Evolutionary conservation across 1,140 invertebrate species (phyloP), one percentile per base, ranked within the genome.

Genomic region (Battus philenor): DNA sequence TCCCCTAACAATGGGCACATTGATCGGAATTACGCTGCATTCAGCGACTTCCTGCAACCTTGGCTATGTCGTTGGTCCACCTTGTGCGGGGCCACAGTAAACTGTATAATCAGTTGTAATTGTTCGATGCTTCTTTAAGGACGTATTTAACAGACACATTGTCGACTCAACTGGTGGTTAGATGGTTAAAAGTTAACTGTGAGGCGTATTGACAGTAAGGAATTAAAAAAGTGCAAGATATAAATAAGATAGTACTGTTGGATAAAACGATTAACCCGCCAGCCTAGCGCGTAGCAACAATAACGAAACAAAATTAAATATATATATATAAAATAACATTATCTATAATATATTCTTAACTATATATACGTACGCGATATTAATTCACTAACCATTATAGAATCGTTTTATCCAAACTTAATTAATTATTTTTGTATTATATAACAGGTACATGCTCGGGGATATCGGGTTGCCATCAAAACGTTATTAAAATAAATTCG

Each of bases 101-200:
- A n/a, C n/a, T n/a, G n/a, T n/a, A n/a, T n/a, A n/a, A n/a, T n/a
- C n/a, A n/a, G n/a, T n/a, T n/a, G n/a, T n/a, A n/a, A n/a, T n/a
- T n/a, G n/a, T n/a, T n/a, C n/a, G 15, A 15, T 41, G 38, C 38
- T 41, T 27, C 13, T 17, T 29, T n/a, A 41, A 15, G 15, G 38
- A 16, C 12, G n/a, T 3, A 2, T 39, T 2, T 9, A 10, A 11
- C 24, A 29, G 38, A 41, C 38, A 13, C 22, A 41, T 43, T 45
- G 50, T 52, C 50, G 50, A 52, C 50, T 52, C 50, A 52, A 52
- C 50, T 44, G 30, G 50, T 46, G 44, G 44, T 52, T 39, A 27
- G 32, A 18, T 18, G 36, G 17, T 33, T 47, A 26, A 33, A 41
- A 24, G 10, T 41, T 24, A 22, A 33, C 22, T 29, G 36, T 38